Evolutionary conservation across 2,797 vertebrate genomes (phyloP).

Genomic region (Phrynocephalus vlangalii): DNA sequence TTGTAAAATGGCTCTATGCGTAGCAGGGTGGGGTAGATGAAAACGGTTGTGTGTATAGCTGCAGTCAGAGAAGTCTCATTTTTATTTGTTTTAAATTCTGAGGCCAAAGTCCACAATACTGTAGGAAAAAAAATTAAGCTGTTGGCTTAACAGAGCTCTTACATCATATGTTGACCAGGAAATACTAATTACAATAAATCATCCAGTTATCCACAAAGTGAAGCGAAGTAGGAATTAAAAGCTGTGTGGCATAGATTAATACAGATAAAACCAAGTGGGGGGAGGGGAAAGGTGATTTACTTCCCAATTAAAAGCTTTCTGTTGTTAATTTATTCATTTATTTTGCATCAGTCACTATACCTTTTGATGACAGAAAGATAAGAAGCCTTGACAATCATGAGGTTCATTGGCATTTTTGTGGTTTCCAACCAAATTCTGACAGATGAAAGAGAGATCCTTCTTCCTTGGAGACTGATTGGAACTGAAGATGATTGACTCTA

Average conservation of each 20-base stretch:
- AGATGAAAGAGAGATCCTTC: too few relatives aligned
- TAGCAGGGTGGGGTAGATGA: constrained; percentile 67
- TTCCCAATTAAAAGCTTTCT: constrained; percentile 13
- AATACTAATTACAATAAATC: constrained; percentile 50
- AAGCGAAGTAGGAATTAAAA: constrained; percentile 45
- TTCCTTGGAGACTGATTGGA: too few relatives aligned
- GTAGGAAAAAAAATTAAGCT: constrained; percentile 48
- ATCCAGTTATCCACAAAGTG: constrained; percentile 53
- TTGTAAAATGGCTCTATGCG: constrained; percentile 61
- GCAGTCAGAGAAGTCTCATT: constrained; percentile 57
- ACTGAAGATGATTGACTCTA: too few relatives aligned
- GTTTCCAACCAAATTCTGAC: constrained; percentile 1
- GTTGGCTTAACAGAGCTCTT: constrained; percentile 43
- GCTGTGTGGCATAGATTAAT: constrained; percentile 21
- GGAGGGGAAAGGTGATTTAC: constrained; percentile 8
- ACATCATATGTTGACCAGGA: constrained; percentile 51
- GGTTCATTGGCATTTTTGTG: not conserved
- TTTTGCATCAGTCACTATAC: constrained; percentile 12
- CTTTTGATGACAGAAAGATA: not conserved
- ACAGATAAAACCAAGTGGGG: constrained; percentile 22
- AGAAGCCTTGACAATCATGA: not conserved
- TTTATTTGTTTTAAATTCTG: constrained; percentile 69
- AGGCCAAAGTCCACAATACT: constrained; percentile 67
- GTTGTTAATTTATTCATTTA: not conserved
- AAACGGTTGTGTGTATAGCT: constrained; percentile 57